Evolutionary conservation across 2,113 vertebrate genomes (phyloP), one percentile per base, ranked within the genome.

Genomic region (Indicator maculatus): DNA sequence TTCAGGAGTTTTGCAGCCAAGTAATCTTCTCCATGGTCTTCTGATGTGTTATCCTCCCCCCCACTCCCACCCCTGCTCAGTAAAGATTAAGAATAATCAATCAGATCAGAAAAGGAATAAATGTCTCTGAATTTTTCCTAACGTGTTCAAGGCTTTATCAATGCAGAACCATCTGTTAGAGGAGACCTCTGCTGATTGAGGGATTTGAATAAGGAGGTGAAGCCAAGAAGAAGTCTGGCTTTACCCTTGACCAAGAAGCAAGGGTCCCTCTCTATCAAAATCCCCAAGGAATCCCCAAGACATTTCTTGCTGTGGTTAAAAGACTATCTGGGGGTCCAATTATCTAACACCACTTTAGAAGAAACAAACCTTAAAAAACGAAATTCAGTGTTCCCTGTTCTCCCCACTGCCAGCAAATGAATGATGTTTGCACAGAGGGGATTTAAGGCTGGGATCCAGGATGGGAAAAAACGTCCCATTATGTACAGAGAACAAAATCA

Each of bases 61-160:
- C 30, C 16, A 24, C 33, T 71, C 15, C 17, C 8, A 8, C 55
- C 60, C 72, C 14, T 1, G 1, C 86, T 86, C 83, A 69, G 58
- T 69, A 87, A 70, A 80, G 66, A 92, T 86, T 86, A 90, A 73
- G 56, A 79, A 95, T 16, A 95, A 93, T 86, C 78, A 85, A 91
- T 85, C 78, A 80, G 63, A 92, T 78, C 70, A 93, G 86, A 67
- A 88, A 92, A 71, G 31, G 28, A 84, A 38, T 83, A 67, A 80
- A 87, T 72, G 70, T 75, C 52, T 67, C 59, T 67, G 67, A 66
- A 50, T 82, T 83, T 82, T 94, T 73, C 24, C 84, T 52, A 76
- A 63, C 61, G 59, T 6, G 1, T 63, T 63, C 66, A 88, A 92
- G 85, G 52, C 45, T 71, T 56, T 92, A 83, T 77, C 4, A 0